Evolutionary conservation across 92 coral and sea anemone genomes (phyloP).

Genomic region (Ricordea florida): DNA sequence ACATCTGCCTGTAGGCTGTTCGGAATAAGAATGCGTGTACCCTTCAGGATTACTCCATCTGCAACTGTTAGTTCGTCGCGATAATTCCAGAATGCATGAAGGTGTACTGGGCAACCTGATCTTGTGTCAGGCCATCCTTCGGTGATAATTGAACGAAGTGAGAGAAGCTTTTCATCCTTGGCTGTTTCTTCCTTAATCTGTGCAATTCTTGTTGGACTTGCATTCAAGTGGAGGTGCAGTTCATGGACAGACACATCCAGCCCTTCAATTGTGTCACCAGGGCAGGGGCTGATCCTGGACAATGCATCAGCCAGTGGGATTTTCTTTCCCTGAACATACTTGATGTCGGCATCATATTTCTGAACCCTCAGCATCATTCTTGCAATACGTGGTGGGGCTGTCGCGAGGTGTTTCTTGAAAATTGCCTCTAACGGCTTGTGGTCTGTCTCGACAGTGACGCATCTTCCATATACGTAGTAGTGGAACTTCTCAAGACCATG

Average conservation of each 20-base stretch:
- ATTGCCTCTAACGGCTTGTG: too few relatives aligned
- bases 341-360: conserved; percentile 52
- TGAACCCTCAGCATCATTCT: conserved; percentile 70
- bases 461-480: too few relatives aligned
- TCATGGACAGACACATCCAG: conserved; percentile 68
- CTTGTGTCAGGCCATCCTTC: too few relatives aligned
- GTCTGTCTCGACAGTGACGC: too few relatives aligned
- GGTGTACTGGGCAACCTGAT: too few relatives aligned
- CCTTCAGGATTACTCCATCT: conserved; percentile 63
- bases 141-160: too few relatives aligned
- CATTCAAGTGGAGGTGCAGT: conserved; percentile 67
- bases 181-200: conserved; percentile 55
- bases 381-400: conserved; percentile 67
- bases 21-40: conserved; percentile 59
- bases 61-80: conserved; percentile 48
- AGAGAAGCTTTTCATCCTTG: too few relatives aligned
- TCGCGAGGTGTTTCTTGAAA: conserved; percentile 61
- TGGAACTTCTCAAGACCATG: too few relatives aligned
- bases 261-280: conserved; percentile 63
- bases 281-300: conserved; percentile 60
- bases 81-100: too few relatives aligned
- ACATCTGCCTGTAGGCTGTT: conserved; percentile 52
- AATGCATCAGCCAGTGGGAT: conserved; percentile 63
- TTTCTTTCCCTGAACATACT: conserved; percentile 64
- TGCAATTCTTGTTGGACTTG: conserved; percentile 59